Base-by-base conservation (phyloP, 1,140 invertebrate species). In the Ips nitidus region DNA sequence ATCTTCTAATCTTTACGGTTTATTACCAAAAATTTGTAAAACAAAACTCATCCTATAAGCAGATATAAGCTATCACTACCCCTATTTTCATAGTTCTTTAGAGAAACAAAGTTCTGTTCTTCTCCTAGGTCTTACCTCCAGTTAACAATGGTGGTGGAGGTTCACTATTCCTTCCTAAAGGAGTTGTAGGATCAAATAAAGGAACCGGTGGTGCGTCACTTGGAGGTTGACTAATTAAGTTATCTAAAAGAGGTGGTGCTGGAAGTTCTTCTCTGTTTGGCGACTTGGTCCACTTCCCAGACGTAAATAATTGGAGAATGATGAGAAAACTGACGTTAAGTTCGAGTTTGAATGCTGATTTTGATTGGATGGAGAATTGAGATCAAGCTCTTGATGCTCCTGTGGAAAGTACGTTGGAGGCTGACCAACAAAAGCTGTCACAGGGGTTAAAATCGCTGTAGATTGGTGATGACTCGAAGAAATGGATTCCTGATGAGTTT, bases 301-400 rank as follows among this genome's bases (percentile, higher is more conserved):
- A 59, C 58, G 58, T 43, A 70, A 70, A 55, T 70, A 73, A 42
- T 73, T 73, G 6, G 74, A 75, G 72, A 75, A 73, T 45, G 74
- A 71, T 50, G 74, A 73, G 42, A 75, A 62, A 2, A 75, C 68
- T 1, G 74, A 75, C 6, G 71, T 57, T 52, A 75, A 66, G 65
- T 73, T 71, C 8, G 71, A 73, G 41, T 40, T 42, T 3, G 60
- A 5, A 22, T 22, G 22, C 58, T 64, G 53, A 58, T 41, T 57
- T 41, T 68, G 22, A 8, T 6, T 57, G 22, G 58, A 8, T 8
- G 66, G 59, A 36, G 36, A 4, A 38, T 43, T 37, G 40, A 69
- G 41, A 39, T 56, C 39, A 41, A 58, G 8, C 6, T 58, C 38
- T 52, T 59, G 38, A 36, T 41, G 39, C 59, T 57, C 40, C 36